Percentiles rank a stretch among this genome's conserved stretches.
Evolutionary conservation across 2,888 invertebrate species (phyloP).

Genomic region (Boloria euphrosyne): DNA sequence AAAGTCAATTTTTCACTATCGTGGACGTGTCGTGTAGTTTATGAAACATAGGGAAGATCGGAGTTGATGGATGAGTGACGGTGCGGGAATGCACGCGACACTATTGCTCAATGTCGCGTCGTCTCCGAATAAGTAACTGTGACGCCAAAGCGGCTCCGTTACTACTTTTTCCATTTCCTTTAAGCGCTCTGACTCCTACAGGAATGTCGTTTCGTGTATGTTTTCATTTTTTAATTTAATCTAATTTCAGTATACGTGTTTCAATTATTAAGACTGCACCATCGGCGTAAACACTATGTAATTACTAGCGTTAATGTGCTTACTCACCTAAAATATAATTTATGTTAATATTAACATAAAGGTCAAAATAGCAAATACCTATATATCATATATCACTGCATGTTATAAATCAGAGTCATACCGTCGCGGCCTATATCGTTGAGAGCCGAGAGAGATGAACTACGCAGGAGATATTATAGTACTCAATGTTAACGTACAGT

Average conservation of each 20-base stretch:
- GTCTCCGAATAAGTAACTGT: conserved; percentile 63
- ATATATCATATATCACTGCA: no score
- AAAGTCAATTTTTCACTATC: conserved; percentile 54
- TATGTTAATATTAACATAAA: no score
- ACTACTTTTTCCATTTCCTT: conserved; percentile 24
- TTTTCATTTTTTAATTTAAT: conserved; percentile 6
- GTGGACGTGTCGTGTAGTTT: conserved; percentile 50
- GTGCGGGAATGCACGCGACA: conserved; percentile 52
- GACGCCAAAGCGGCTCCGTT: conserved; percentile 47
- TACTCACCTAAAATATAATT: no score
- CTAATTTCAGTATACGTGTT: neutral
- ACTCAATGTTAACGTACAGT: no score
- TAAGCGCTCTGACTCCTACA: conserved; percentile 5
- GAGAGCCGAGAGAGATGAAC: no score
- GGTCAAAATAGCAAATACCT: no score
- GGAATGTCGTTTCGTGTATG: conserved; percentile 9
- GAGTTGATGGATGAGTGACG: conserved; percentile 62
- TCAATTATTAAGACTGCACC: no score
- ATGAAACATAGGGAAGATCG: conserved; percentile 49
- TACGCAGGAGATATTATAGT: no score
- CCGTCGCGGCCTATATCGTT: no score
- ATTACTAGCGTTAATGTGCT: no score
- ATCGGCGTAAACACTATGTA: no score
- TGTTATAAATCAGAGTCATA: no score
- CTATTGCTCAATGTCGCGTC: conserved; percentile 68